A percentile compares a stretch with the other conserved stretches of the same genome.
These are phyloP conservation scores for Brachionus koreanus DNA, from an alignment of 1,140 invertebrate genomes.

Conservation along the genomic window DNA sequence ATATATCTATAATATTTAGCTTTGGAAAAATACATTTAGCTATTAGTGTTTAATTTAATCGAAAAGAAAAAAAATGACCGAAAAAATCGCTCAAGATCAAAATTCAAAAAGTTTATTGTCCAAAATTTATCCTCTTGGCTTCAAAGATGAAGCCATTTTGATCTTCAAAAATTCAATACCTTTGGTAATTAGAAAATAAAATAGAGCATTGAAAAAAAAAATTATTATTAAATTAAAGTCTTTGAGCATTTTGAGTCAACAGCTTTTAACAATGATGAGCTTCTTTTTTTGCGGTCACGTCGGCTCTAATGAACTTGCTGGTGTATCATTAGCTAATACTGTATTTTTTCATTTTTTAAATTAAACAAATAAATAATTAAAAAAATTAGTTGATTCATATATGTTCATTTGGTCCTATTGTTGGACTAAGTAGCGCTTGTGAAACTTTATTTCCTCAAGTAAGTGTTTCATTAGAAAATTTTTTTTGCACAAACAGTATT, in stretches of 20 bases:
- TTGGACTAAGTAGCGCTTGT: neutral
- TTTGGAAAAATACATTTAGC: neutral
- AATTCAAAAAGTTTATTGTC: neutral
- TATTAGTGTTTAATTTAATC: neutral
- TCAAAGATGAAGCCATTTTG: neutral
- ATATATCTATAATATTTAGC: neutral
- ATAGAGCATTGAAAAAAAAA: neutral
- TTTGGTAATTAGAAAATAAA: neutral
- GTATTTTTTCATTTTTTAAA: neutral
- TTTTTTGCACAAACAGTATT: no score
- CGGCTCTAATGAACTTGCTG: slow-evolving; percentile 8
- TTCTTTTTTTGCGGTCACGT: slow-evolving; percentile 35
- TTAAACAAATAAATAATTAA: neutral
- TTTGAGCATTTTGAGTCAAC: neutral
- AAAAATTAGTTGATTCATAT: neutral
- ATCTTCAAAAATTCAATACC: neutral
- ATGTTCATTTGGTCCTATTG: neutral
- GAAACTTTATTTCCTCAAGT: slow-evolving; percentile 28
- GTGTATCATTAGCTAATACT: neutral
- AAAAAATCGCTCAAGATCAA: neutral
- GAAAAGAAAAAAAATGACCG: neutral
- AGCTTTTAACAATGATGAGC: slow-evolving; percentile 22
- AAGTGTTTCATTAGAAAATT: neutral
- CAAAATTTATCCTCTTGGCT: slow-evolving; percentile 6
- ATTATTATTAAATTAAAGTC: neutral